These are phyloP conservation scores for Thecophora atra DNA, from an alignment of 2,888 invertebrate genomes.

Conservation along the genomic window DNA sequence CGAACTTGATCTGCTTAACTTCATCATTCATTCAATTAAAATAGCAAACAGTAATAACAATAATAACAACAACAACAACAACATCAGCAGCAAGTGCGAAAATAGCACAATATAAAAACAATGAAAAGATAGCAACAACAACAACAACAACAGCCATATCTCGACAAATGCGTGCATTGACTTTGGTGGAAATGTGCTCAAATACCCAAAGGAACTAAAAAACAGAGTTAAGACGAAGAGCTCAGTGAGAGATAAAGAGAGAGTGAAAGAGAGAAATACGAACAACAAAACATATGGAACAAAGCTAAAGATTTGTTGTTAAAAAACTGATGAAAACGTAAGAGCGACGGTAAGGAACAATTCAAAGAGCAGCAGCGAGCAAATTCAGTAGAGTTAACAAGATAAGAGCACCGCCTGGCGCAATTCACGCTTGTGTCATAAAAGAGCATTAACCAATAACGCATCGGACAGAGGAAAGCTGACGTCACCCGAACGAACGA, in stretches of 20 bases:
- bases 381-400: background rate
- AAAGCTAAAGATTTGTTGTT: too few relatives aligned
- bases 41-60: slow-evolving; percentile 30
- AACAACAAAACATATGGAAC: background rate
- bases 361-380: too few relatives aligned
- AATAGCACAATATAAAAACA: slow-evolving; percentile 16
- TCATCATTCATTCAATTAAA: slow-evolving; percentile 17
- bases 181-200: slow-evolving; percentile 13
- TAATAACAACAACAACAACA: slow-evolving; percentile 9
- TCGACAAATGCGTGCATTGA: slow-evolving; percentile 32
- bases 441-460: background rate
- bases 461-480: slow-evolving; percentile 41
- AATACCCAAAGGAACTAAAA: slow-evolving; percentile 11
- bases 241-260: background rate
- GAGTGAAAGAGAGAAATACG: background rate
- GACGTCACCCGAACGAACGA: slow-evolving; percentile 53
- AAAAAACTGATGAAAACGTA: background rate
- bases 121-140: background rate
- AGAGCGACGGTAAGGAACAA: too few relatives aligned
- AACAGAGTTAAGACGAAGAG: too few relatives aligned
- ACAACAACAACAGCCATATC: slow-evolving; percentile 5
- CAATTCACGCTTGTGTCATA: background rate
- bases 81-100: slow-evolving; percentile 16
- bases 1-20: slow-evolving; percentile 40
- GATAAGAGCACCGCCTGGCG: background rate